A percentile compares a stretch with the other conserved stretches of the same genome.
These are phyloP conservation scores for Porites australiensis DNA, from an alignment of 64 coral and sea anemone species.

Conservation along the genomic window DNA sequence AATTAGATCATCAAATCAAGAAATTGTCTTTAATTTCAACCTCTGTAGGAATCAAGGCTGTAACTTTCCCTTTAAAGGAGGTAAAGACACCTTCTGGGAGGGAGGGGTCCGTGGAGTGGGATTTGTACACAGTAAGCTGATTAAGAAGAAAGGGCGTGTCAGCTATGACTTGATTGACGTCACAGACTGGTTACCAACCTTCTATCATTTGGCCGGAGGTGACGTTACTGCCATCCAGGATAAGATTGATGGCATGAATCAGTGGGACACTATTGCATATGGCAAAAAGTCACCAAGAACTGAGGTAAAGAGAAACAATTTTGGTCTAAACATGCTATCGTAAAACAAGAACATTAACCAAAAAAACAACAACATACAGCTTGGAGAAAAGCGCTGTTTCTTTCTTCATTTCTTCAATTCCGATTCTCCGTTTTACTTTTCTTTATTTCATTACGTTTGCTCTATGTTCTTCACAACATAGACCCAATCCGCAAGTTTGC, in stretches of 20 bases:
- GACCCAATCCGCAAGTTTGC: slow-evolving; percentile 85
- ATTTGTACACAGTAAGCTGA: slow-evolving; percentile 91
- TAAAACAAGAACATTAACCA: too few relatives aligned
- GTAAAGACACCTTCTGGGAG: slow-evolving; percentile 99
- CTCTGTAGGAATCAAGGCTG: slow-evolving; percentile 89
- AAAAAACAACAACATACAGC: too few relatives aligned
- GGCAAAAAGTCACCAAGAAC: slow-evolving; percentile 76
- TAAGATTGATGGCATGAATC: slow-evolving; percentile 81
- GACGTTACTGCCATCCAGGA: slow-evolving; percentile 69
- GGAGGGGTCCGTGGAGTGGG: slow-evolving; percentile 96
- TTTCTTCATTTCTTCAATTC: neutral
- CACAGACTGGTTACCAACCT: slow-evolving; percentile 98
- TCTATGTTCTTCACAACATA: slow-evolving; percentile 84
- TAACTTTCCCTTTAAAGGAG: slow-evolving; percentile 94
- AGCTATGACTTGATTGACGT: slow-evolving; percentile 93
- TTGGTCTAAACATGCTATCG: neutral
- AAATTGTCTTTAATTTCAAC: too few relatives aligned
- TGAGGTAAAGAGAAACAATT: slow-evolving; percentile 38
- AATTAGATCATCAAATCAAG: too few relatives aligned
- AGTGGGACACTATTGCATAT: slow-evolving; percentile 90
- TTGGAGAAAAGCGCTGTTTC: neutral
- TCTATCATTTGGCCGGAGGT: slow-evolving; percentile 96
- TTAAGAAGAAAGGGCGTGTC: slow-evolving; percentile 83
- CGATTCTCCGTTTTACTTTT: neutral
- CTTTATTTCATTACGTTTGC: neutral